phyloP scores from a whole-genome alignment of 2,797 vertebrate species.

The Clarias platycephalus region DNA sequence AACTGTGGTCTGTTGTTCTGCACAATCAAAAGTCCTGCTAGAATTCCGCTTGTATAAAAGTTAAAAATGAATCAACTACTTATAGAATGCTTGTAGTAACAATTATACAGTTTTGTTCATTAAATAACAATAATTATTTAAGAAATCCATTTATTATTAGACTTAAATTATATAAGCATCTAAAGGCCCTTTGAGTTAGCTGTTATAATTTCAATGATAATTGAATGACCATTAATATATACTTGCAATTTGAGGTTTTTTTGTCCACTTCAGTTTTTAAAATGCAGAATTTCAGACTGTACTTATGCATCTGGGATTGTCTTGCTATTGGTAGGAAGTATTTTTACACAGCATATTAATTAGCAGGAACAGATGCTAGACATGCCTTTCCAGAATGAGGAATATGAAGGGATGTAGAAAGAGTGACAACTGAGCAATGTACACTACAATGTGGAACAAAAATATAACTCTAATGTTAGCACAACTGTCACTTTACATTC shows the following conservation, averaged over 20 bases:
- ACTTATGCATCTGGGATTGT: neutral
- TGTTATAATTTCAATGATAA: neutral
- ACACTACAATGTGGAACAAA: neutral
- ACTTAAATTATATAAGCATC: neutral
- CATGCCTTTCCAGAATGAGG: neutral
- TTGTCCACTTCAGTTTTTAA: neutral
- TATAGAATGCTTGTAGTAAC: neutral
- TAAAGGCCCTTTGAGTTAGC: neutral
- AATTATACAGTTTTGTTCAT: neutral
- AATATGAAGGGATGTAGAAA: neutral
- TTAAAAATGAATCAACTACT: neutral
- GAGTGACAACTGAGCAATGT: neutral
- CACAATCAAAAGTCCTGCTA: no score
- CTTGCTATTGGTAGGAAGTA: neutral
- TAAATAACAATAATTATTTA: neutral
- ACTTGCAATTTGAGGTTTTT: neutral
- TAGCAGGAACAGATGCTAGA: constrained; percentile 21
- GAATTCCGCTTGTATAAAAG: no score
- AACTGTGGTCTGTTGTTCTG: no score
- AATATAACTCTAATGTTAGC: neutral
- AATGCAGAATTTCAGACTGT: neutral
- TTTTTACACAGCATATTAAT: constrained; percentile 7
- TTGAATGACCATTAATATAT: neutral
- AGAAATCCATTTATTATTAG: neutral
- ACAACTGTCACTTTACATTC: neutral